phyloP scores from a whole-genome alignment of 2,888 invertebrate species.

The Chrysotoxum bicinctum region DNA sequence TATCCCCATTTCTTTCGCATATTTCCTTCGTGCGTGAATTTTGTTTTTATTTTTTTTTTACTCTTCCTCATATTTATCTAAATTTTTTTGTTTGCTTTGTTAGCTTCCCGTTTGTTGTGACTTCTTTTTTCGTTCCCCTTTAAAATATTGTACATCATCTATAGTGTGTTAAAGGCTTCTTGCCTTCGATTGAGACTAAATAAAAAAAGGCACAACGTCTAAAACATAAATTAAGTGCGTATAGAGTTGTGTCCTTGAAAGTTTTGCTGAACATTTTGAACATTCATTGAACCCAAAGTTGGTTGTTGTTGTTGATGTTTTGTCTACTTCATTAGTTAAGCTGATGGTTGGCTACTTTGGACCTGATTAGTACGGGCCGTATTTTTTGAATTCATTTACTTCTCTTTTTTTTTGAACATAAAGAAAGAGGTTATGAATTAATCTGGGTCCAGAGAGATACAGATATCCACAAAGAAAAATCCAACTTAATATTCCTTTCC shows the following conservation, averaged over 20 bases:
- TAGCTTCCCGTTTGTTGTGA: conserved; percentile 41
- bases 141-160: not conserved
- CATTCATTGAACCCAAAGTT: conserved; percentile 61
- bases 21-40: not conserved
- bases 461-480: not conserved
- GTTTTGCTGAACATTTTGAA: conserved; percentile 54
- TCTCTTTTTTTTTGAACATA: not conserved
- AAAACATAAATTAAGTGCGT: conserved; percentile 50
- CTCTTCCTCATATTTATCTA: conserved; percentile 20
- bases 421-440: not conserved
- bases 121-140: not conserved
- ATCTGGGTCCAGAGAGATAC: not conserved
- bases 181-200: not conserved
- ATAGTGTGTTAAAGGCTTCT: not conserved
- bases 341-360: conserved; percentile 21
- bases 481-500: conserved; percentile 59
- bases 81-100: conserved; percentile 24
- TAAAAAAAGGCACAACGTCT: conserved; percentile 3
- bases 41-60: not conserved
- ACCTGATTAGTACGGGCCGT: conserved; percentile 42
- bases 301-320: conserved; percentile 5
- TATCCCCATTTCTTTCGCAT: not conserved
- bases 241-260: conserved; percentile 69
- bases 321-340: conserved; percentile 49
- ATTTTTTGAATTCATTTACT: conserved; percentile 4